Percentiles rank a stretch among this genome's conserved stretches.
phyloP scores from a whole-genome alignment of 2,797 vertebrate genomes.

The Carduelis carduelis region DNA sequence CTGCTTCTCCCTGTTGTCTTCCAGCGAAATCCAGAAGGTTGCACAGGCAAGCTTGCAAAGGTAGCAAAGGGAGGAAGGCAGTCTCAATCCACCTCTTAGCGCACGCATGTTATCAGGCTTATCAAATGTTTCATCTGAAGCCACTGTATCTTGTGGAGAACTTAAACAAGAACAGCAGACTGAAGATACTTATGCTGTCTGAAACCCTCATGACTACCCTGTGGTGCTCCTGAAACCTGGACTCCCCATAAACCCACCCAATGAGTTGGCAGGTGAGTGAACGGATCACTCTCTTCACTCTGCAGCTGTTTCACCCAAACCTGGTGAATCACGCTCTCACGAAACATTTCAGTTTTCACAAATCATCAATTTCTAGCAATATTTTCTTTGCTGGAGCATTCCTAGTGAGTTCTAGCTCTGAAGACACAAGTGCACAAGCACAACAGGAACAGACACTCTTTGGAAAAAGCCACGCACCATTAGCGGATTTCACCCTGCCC shows the following conservation, averaged over 20 bases:
- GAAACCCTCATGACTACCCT: not conserved
- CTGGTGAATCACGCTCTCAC: not conserved
- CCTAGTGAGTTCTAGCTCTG: not conserved
- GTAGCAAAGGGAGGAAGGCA: not conserved
- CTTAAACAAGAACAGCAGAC: not conserved
- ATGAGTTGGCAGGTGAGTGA: not conserved
- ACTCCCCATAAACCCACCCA: rapidly evolving
- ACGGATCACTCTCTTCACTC: rapidly evolving
- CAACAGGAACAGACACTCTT: rapidly evolving
- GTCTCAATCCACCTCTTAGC: not conserved
- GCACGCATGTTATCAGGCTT: rapidly evolving
- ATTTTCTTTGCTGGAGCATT: not conserved
- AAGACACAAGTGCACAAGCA: not conserved
- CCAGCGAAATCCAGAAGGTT: not conserved
- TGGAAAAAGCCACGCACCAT: rapidly evolving
- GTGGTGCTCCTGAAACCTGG: not conserved
- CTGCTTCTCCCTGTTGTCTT: not conserved
- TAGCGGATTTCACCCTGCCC: not conserved
- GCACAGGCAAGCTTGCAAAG: not conserved
- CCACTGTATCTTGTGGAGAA: not conserved
- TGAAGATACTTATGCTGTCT: not conserved
- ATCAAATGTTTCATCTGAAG: not conserved
- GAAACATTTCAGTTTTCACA: not conserved
- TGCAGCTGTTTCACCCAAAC: not conserved
- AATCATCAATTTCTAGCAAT: not conserved